These are phyloP conservation scores for Stenopsyche tienmushanensis DNA, from an alignment of 1,140 invertebrate species.

Conservation along the genomic window DNA sequence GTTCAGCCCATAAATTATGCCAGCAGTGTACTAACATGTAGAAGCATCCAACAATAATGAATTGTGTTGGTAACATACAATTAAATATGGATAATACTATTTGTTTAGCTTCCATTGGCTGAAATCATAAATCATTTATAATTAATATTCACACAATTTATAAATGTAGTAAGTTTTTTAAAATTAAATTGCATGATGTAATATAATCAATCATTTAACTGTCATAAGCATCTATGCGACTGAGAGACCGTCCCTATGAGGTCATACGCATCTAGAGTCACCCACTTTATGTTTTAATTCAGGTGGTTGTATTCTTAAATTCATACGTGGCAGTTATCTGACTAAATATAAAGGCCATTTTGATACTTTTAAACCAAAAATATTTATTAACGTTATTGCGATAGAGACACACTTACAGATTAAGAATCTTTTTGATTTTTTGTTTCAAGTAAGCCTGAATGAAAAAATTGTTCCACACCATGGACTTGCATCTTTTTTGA, in stretches of 20 bases:
- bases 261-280: not conserved
- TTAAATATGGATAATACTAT: too few relatives aligned
- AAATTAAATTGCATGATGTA: not conserved
- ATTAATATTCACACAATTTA: not conserved
- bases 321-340: not conserved
- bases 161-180: not conserved
- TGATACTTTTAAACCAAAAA: too few relatives aligned
- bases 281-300: not conserved
- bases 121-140: not conserved
- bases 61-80: too few relatives aligned
- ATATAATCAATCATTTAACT: not conserved
- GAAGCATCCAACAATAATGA: too few relatives aligned
- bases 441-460: too few relatives aligned
- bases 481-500: too few relatives aligned
- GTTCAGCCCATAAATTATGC: constrained; percentile 86
- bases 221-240: not conserved
- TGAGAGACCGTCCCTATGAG: not conserved
- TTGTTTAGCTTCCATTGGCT: too few relatives aligned
- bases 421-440: too few relatives aligned
- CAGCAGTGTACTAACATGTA: constrained; percentile 86
- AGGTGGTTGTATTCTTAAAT: not conserved
- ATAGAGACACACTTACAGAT: too few relatives aligned
- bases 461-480: too few relatives aligned
- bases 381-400: too few relatives aligned
- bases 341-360: not conserved